Base-by-base conservation (phyloP, 2,888 invertebrate genomes). In the Fragum sueziense region DNA sequence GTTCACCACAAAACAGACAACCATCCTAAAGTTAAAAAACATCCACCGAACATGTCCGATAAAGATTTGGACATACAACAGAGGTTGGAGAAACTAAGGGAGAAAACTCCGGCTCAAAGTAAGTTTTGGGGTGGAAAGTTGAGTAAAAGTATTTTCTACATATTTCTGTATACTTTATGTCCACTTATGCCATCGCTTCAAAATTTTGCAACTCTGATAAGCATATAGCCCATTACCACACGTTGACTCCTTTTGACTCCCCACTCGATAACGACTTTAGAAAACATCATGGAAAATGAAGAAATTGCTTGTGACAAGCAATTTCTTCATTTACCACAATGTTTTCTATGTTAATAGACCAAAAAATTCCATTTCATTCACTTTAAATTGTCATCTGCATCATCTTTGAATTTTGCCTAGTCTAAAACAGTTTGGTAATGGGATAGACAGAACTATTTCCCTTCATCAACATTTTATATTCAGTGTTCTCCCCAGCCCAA, bases 21-120 rank as follows among this genome's bases (percentile, higher is more conserved):
- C 22, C 62, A 67, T 20, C 57, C 51, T 73, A 20, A 52, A 25
- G 3, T 7, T n/a, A 71, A 74, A 59, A 47, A 51, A 52, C 69
- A 70, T 41, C 68, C 37, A 37, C 67, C 51, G 17, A 74, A 57
- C 33, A 80, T 91, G 76, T 80, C 87, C 7, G 84, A 87, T 71
- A 88, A 89, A 59, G 92, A 92, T 74, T 76, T 86, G 41, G 91
- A 91, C 47, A 90, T 92, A 34, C 90, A 90, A 51, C 83, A 90
- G 79, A 86, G 92, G 76, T 85, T 92, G 6, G 89, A 91, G 33
- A 90, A 89, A 74, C 82, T 92, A 4, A 88, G 87, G 73, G 88
- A 88, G 54, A 69, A 69, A 31, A 69, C 69, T 34, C 79, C 80
- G n/a, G 78, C 79, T 61, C 84, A 88, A 79, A 78, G 86, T 86